phyloP scores from a whole-genome alignment of 2,888 invertebrate genomes.

The Euzetes globulus region DNA sequence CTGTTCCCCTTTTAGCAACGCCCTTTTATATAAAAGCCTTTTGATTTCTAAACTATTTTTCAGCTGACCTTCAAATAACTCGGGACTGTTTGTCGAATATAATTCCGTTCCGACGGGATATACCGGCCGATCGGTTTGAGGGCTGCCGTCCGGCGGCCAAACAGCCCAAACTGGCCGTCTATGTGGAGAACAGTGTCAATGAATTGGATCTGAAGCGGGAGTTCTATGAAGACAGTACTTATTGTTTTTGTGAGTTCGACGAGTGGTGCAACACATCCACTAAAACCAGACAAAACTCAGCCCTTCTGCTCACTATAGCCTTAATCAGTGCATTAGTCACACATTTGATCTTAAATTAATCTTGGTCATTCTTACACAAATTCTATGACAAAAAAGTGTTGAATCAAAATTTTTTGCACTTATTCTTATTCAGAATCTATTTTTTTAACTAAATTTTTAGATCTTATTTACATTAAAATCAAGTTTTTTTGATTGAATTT shows the following conservation, averaged over 20 bases:
- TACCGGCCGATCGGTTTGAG: slow-evolving; percentile 84
- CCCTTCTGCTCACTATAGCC: neutral
- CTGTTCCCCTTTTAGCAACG: too few relatives aligned
- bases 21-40: neutral
- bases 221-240: slow-evolving; percentile 70
- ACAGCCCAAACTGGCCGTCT: slow-evolving; percentile 70
- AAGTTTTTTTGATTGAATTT: too few relatives aligned
- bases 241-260: slow-evolving; percentile 85
- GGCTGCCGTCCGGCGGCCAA: slow-evolving; percentile 73
- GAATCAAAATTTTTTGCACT: neutral
- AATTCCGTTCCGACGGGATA: slow-evolving; percentile 67
- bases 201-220: slow-evolving; percentile 69
- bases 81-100: slow-evolving; percentile 75
- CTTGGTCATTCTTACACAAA: too few relatives aligned
- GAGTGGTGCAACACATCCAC: slow-evolving; percentile 67
- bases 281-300: neutral
- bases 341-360: neutral
- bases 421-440: too few relatives aligned
- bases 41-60: slow-evolving; percentile 42
- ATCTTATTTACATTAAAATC: too few relatives aligned
- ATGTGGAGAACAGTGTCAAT: slow-evolving; percentile 75
- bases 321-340: slow-evolving; percentile 21
- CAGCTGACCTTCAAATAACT: slow-evolving; percentile 70
- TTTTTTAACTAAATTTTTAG: too few relatives aligned
- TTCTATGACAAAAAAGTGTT: neutral